Base-by-base conservation (phyloP, 1,140 invertebrate species). In the Bombyx mandarina region DNA sequence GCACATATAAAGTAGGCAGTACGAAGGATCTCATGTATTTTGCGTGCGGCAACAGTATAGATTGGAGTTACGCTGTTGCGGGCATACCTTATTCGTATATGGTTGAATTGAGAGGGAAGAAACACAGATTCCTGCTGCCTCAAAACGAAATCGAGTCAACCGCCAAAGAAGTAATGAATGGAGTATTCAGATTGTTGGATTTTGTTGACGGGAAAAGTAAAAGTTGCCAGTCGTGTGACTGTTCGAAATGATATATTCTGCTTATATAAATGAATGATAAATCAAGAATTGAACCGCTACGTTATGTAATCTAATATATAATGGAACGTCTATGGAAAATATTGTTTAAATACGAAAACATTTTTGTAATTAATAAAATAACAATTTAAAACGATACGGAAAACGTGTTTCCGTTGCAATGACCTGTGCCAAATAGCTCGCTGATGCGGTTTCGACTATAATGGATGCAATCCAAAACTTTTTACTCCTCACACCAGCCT, bases 51-150 rank as follows among this genome's bases (percentile, higher is more conserved):
- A 91, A 90, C 10, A 93, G 91, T 65, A 88, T 90, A 35, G 93
- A 94, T 68, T 94, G 92, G 92, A 91, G 89, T 7, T 91, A 93
- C 77, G 91, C 88, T 0, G 85, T 78, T 5, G 88, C 85, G 1
- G 89, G 89, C 10, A 90, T 93, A 4, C 90, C 91, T 18, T 92
- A 94, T 62, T 86, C 91, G 0, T 96, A 91, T 63, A 91, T 92
- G 58, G 80, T 94, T 22, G 94, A 95, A 75, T 82, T 95, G n/a
- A 84, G 93, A 4, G 91, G 92, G 8, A 84, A 84, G 56, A 72
- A 77, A 8, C 73, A 86, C 18, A 92, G 93, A 7, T 96, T 96
- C 69, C 52, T 93, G 1, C 81, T 95, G 8, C 94, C 94, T 1
- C 90, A 91, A 47, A 76, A 86, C 43, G 89, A 93, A 68, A 95